Evolutionary conservation across 2,888 invertebrate species (phyloP), one percentile per base, ranked within the genome.

Genomic region (Zeuzera pyrina): DNA sequence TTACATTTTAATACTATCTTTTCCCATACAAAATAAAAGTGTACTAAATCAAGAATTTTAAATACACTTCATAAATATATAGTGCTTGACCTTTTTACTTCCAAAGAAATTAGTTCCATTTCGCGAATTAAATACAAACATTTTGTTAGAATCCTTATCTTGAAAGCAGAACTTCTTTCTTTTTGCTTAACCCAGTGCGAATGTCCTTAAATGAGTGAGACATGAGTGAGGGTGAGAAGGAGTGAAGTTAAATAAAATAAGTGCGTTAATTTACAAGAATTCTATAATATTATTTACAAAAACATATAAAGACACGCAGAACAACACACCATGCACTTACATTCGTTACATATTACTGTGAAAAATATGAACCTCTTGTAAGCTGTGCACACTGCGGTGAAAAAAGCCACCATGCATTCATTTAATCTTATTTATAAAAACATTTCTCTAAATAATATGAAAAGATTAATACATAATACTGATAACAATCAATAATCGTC

Each of bases 241-340:
- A 63, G 65, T 67, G 55, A 62, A 57, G 66, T 57, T 49, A 65
- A 83, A 81, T 79, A 73, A 79, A 79, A 78, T 73, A 68, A 79
- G 74, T 76, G 79, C 69, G 68, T 72, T 73, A 74, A 76, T 74
- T 76, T 63, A 73, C 65, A 77, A 72, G 71, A 66, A 62, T 62
- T 74, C 67, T 81, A 76, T 79, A 65, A 67, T 70, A 78, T 74
- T 83, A 78, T 79, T 78, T 79, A 84, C 77, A 84, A 37, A 69
- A 60, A 72, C 63, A 69, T 63, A 62, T 45, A 59, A 53, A 52
- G n/a, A n/a, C n/a, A 57, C 64, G 73, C 60, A 72, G 66, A 77
- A 76, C 66, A 78, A 72, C 78, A 78, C 79, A 76, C 78, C 84
- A 84, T 85, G 84, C 84, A 85, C 79, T 79, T 76, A 78, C 64